A percentile compares a stretch with the other conserved stretches of the same genome.
These are phyloP conservation scores for Microcebus tavaratra DNA, from an alignment of 2,113 vertebrate genomes.

Conservation along the genomic window DNA sequence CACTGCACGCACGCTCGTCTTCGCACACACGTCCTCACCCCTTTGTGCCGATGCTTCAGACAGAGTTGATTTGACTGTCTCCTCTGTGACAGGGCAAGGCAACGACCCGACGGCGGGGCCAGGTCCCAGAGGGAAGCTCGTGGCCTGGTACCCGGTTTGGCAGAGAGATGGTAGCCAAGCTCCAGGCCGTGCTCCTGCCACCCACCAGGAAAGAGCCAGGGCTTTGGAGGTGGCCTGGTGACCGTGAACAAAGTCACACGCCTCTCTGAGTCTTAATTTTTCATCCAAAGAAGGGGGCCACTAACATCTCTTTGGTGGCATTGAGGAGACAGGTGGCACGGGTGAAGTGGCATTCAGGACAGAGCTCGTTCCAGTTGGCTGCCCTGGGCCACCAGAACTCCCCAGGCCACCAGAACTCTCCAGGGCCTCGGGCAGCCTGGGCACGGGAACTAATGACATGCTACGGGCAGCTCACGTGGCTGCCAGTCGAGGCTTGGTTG, in stretches of 20 bases:
- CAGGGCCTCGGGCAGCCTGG: not conserved
- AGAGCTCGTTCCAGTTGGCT: not conserved
- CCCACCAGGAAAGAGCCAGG: not conserved
- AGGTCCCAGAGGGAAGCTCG: not conserved
- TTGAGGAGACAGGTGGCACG: not conserved
- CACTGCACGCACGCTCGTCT: not conserved
- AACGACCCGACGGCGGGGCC: not conserved
- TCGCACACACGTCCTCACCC: not conserved
- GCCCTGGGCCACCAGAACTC: not conserved
- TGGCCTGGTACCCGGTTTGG: not conserved
- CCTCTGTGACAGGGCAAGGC: not conserved
- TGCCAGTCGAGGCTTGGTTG: not conserved
- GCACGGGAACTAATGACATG: not conserved
- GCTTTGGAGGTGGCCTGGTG: not conserved
- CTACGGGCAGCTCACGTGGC: not conserved
- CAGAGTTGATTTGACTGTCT: not conserved
- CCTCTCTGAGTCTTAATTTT: not conserved
- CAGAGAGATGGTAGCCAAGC: not conserved
- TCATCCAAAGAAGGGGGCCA: not conserved
- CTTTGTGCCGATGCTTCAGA: not conserved
- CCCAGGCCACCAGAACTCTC: not conserved
- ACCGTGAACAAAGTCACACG: not conserved
- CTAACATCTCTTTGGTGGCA: not conserved
- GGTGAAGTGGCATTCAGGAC: not conserved
- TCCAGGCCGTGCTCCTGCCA: fast-evolving